Evolutionary conservation across 2,888 invertebrate species (phyloP).

Genomic region (Erpobdella octoculata): DNA sequence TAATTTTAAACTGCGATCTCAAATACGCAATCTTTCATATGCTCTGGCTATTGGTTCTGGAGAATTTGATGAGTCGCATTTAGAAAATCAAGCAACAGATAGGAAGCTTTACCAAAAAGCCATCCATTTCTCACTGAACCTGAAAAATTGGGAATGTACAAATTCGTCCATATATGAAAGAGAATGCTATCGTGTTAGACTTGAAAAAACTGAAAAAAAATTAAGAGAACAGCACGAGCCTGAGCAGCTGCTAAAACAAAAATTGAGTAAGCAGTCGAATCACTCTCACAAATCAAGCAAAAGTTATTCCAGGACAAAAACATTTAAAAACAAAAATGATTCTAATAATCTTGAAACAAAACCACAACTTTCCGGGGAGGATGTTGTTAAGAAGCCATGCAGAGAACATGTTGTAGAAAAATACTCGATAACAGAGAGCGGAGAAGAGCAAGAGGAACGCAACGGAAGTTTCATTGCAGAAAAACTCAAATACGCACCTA

Average conservation of each 20-base stretch:
- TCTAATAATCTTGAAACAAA: too few relatives aligned
- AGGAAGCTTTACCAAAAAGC: slow-evolving; percentile 7
- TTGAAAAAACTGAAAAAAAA: not conserved
- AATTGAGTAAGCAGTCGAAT: not conserved
- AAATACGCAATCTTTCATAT: not conserved
- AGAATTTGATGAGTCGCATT: slow-evolving; percentile 1
- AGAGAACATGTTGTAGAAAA: too few relatives aligned
- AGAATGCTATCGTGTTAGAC: not conserved
- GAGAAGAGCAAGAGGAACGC: slow-evolving; percentile 3
- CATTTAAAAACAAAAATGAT: too few relatives aligned
- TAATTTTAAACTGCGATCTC: not conserved
- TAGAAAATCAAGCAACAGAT: not conserved
- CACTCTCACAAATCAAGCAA: not conserved
- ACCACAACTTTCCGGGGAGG: too few relatives aligned
- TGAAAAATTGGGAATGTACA: slow-evolving; percentile 4
- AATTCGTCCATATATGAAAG: not conserved
- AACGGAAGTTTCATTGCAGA: not conserved
- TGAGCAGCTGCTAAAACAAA: not conserved
- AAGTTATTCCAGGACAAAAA: not conserved
- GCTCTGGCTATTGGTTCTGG: not conserved
- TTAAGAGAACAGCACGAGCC: not conserved
- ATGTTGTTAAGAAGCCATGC: too few relatives aligned
- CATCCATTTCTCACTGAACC: slow-evolving; percentile 16
- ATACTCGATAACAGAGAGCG: slow-evolving; percentile 15
- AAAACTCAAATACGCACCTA: not conserved